A percentile compares a stretch with the other conserved stretches of the same genome.
Conservation (phyloP, 2,888 invertebrate species). For the Desoria tigrina region DNA sequence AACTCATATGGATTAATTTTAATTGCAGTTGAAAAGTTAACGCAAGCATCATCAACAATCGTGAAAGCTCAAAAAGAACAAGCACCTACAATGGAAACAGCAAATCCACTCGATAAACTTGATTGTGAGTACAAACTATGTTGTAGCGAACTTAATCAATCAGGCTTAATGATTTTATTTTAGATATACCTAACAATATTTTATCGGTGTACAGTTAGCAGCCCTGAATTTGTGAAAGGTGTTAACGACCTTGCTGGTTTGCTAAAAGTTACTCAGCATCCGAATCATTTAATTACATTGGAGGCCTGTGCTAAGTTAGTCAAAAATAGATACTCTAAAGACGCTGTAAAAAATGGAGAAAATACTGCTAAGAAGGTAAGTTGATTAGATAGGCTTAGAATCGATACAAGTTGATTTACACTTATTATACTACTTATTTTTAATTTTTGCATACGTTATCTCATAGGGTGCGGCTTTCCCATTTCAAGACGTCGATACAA, state of each 20-base stretch:
- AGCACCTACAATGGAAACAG: slow-evolving; percentile 72
- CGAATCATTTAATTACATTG: slow-evolving; percentile 74
- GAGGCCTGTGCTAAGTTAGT: slow-evolving; percentile 69
- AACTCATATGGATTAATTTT: slow-evolving; percentile 21
- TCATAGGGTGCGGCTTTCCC: slow-evolving; percentile 31
- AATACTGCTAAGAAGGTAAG: slow-evolving; percentile 56
- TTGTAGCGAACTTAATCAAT: neutral
- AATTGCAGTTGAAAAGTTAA: slow-evolving; percentile 66
- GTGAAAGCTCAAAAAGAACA: slow-evolving; percentile 62
- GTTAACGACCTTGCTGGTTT: slow-evolving; percentile 76
- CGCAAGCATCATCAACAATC: slow-evolving; percentile 66
- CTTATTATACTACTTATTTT: too few species aligned
- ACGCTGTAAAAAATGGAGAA: slow-evolving; percentile 63
- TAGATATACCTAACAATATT: too few species aligned
- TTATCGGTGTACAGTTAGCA: slow-evolving; percentile 76
- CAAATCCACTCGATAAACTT: slow-evolving; percentile 80
- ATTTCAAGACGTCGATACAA: slow-evolving; percentile 58
- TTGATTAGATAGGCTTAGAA: neutral
- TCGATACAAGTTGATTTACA: too few species aligned
- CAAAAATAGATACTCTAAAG: slow-evolving; percentile 62
- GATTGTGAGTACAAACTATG: slow-evolving; percentile 66
- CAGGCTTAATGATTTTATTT: neutral
- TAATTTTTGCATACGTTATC: neutral
- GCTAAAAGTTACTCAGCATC: slow-evolving; percentile 77
- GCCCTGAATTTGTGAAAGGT: slow-evolving; percentile 79